Evolutionary conservation across 2,797 vertebrate genomes (phyloP), one percentile per base, ranked within the genome.

Genomic region (Sus cebifrons): DNA sequence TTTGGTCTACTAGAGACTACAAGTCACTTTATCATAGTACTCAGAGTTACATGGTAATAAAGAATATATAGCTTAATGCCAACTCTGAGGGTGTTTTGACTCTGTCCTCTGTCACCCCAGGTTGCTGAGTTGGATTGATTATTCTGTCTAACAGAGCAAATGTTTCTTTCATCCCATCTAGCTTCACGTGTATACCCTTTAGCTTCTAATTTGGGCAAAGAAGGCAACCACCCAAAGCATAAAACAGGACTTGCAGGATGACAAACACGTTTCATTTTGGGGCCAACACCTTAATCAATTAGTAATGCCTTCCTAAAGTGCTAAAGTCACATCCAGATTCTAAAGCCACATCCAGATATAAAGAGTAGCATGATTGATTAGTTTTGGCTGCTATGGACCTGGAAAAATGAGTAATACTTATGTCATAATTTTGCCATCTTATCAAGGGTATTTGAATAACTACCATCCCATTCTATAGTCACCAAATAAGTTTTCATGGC

Each of bases 311-410:
- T 85, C 60, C 49, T 81, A 27, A 73, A 82, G 73, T 85, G 68
- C 52, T 89, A 27, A 54, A 49, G 49, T 18, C 6, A n/a, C 27
- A 54, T 20, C 27, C 17, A 92, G 36, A 82, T 85, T 82, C 62
- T 90, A 92, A 89, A 89, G 32, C 67, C 49, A 94, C n/a, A n/a
- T 71, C 6, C 17, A 64, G 27, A 94, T 89, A 94, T 89, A 70
- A 87, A 92, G 20, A 27, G 1, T 74, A n/a, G 11, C 18, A 20
- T 79, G 27, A 58, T 75, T 82, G 36, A 94, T 83, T 74, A 27
- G 14, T 36, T 85, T 54, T 40, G 52, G 49, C 58, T 92, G 27
- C 18, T 27, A 15, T 21, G 8, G 44, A 17, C 49, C 23, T 70
- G 36, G 32, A 83, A 73, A 96, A 89, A 86, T 90, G 44, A 88